Evolutionary conservation across 1,140 invertebrate genomes (phyloP), one percentile per base, ranked within the genome.

Genomic region (Sycophila sp.): DNA sequence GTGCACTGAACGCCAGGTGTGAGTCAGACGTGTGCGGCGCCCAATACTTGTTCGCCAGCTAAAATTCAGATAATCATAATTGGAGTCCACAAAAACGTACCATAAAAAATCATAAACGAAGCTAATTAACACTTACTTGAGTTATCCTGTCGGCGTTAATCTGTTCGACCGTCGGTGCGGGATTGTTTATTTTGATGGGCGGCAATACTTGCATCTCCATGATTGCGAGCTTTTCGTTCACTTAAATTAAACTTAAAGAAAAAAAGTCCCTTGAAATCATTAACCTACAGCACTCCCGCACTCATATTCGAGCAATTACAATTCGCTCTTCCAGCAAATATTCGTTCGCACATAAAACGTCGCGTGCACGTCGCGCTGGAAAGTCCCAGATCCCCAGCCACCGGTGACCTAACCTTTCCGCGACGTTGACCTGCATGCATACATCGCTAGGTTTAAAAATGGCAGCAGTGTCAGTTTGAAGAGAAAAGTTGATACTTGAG

Each of bases 21-120:
- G 90, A 86, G 11, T 89, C 87, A 59, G 88, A 85, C 0, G 93
- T 92, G 77, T 94, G 90, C 2, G 94, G 94, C 2, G 94, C 92
- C 96, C 96, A 97, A 81, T 96, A 96, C 81, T 95, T 90, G 74
- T 92, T 92, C 6, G 95, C 94, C 68, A 96, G 86, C 94, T 96
- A 79, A 75, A 87, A 85, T n/a, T n/a, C n/a, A n/a, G n/a, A n/a
- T n/a, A n/a, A n/a, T n/a, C n/a, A n/a, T n/a, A n/a, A n/a, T n/a
- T n/a, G 59, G 58, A 75, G 75, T 53, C 66, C 73, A 63, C 17
- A 55, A 24, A 51, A 26, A 38, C 26, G 19, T 13, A 38, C 59
- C 10, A 42, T 40, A 11, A 30, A 22, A n/a, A 47, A 66, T 17
- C 42, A 26, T 36, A 49, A 19, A 0, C 5, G 17, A 2, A 17